Evolutionary conservation across 1,140 invertebrate species (phyloP), one percentile per base, ranked within the genome.

Genomic region (Scaptomyza montana): DNA sequence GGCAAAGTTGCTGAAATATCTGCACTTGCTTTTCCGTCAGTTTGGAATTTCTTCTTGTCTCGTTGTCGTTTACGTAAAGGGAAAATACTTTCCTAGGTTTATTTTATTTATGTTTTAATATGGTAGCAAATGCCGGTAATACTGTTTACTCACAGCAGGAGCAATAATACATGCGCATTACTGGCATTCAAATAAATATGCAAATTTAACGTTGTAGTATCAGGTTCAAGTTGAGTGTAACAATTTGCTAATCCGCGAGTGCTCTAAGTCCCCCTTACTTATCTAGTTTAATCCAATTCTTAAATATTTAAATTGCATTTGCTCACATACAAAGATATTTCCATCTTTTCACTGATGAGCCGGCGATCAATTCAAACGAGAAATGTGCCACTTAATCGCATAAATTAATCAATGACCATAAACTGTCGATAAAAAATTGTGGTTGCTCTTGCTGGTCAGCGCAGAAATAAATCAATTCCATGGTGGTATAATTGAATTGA

Each of bases 1-100:
- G 50, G 45, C 57, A 66, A 78, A 78, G 67, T 72, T 82, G 82
- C 77, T 87, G 65, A 87, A 87, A 87, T 86, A 78, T 87, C 66
- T 82, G 67, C 55, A 65, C 76, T 79, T 72, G 82, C 81, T 86
- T 76, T 86, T 86, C 82, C 84, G 82, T 89, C 82, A 87, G 84
- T 74, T 89, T 89, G 79, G 84, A 87, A 89, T 87, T 82, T 82
- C 71, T 68, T 74, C 67, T 65, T 74, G 75, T 77, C 77, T 80
- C 64, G 68, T 56, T 66, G 72, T 74, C 80, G 64, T 85, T 85
- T 70, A 80, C 75, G 61, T 67, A 80, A 81, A 78, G 63, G 60
- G 49, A 72, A 86, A 87, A 87, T 78, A 81, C 70, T 86, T 82
- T 68, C 64, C 56, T 55, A 77, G 16, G 45, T 43, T 64, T 64